Evolutionary conservation across 2,113 vertebrate genomes (phyloP).

Genomic region (Sigmodon hispidus): DNA sequence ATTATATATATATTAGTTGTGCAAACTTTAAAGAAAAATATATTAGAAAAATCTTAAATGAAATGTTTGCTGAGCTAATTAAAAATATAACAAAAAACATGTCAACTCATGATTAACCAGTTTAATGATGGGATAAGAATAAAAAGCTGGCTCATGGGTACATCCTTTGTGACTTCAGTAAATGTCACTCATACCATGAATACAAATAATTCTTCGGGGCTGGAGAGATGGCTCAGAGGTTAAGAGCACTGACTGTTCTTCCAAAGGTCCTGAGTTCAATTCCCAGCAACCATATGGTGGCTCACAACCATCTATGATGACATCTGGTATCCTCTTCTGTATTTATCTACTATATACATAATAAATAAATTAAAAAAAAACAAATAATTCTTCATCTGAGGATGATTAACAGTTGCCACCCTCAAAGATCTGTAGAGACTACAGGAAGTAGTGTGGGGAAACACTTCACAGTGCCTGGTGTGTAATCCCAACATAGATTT

Average conservation of each 20-base stretch:
- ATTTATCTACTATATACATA: too few relatives aligned
- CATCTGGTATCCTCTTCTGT: too few relatives aligned
- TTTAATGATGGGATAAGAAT: not conserved
- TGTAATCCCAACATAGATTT: not conserved
- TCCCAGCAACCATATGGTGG: too few relatives aligned
- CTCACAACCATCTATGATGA: too few relatives aligned
- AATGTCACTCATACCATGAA: not conserved
- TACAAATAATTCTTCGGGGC: too few relatives aligned
- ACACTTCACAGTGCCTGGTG: not conserved
- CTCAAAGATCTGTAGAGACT: not conserved
- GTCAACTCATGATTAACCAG: not conserved
- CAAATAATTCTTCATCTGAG: not conserved
- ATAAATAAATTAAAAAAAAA: too few relatives aligned
- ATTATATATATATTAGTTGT: slow-evolving; percentile 26
- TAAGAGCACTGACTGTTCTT: too few relatives aligned
- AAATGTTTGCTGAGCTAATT: slow-evolving; percentile 11
- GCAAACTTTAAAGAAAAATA: not conserved
- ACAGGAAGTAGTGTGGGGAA: not conserved
- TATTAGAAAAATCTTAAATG: not conserved
- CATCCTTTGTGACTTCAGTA: not conserved
- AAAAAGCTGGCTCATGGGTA: not conserved
- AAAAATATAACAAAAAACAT: slow-evolving; percentile 46
- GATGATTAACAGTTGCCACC: not conserved
- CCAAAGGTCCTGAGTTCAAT: too few relatives aligned
- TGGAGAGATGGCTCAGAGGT: too few relatives aligned